These are phyloP conservation scores for Bubalus kerabau DNA, from an alignment of 2,113 vertebrate species.

Conservation along the genomic window DNA sequence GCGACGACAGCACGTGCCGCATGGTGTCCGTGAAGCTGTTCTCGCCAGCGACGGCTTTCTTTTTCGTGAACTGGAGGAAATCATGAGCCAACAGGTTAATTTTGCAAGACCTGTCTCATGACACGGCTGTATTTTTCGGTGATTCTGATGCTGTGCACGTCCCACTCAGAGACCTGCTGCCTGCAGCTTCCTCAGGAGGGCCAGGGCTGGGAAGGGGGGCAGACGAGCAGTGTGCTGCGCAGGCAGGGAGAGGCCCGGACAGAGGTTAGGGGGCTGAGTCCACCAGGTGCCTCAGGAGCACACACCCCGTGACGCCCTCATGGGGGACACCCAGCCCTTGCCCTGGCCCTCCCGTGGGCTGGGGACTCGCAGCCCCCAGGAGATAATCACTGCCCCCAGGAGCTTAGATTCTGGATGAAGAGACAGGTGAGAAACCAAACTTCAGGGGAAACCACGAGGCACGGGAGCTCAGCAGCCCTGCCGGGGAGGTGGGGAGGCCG, in stretches of 20 bases:
- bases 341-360: not conserved
- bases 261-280: too few relatives aligned
- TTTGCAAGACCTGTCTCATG: not conserved
- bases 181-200: not conserved
- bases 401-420: not conserved
- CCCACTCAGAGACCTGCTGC: not conserved
- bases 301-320: fast-evolving
- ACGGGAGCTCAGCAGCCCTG: not conserved
- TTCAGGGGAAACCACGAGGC: fast-evolving
- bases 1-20: slow-evolving; percentile 94
- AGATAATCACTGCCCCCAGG: not conserved
- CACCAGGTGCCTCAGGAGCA: not conserved
- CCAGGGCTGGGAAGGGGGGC: not conserved
- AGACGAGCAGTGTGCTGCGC: not conserved
- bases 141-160: not conserved
- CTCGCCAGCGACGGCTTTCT: slow-evolving; percentile 89
- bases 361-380: too few relatives aligned
- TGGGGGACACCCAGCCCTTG: not conserved
- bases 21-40: slow-evolving; percentile 96
- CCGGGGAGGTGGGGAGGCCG: fast-evolving
- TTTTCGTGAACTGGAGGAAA: slow-evolving; percentile 87
- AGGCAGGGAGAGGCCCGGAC: not conserved
- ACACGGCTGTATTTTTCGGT: not conserved
- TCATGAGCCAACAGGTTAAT: slow-evolving; percentile 58
- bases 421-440: not conserved